Evolutionary conservation across 37 sponge, comb jelly and placozoan genomes (phyloP).

Genomic region (Oscarella lobularis): DNA sequence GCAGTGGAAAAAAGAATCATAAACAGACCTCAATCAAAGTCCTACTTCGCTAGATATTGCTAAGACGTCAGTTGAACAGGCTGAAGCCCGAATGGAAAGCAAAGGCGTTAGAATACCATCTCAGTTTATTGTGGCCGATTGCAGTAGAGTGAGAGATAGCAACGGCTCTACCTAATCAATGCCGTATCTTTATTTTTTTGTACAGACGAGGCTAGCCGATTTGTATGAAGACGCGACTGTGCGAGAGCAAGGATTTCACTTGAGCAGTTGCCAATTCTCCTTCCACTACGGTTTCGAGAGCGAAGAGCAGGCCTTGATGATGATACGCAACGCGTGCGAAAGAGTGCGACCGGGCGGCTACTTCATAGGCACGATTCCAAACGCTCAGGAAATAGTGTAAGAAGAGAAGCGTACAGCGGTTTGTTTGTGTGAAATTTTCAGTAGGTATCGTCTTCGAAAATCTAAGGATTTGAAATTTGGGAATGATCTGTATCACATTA

Average conservation of each 20-base stretch:
- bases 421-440: no score
- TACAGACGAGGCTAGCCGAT: no score
- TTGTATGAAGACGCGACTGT: no score
- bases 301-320: conserved; percentile 69
- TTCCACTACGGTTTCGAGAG: conserved; percentile 94
- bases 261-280: conserved; percentile 93
- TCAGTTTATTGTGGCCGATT: conserved; percentile 79
- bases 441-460: conserved; percentile 19
- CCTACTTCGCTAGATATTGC: conserved; percentile 61
- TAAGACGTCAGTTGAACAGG: conserved; percentile 58
- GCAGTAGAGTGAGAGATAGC: conserved; percentile 54
- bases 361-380: conserved; percentile 93
- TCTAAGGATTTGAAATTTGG: conserved; percentile 19
- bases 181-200: no score
- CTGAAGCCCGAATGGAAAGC: conserved; percentile 21
- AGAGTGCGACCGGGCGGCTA: conserved; percentile 81
- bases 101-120: conserved; percentile 14
- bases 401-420: no score
- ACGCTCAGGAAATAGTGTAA: conserved; percentile 82
- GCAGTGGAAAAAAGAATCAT: no score
- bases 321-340: conserved; percentile 87
- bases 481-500: conserved; percentile 28
- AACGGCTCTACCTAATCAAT: no score
- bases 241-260: conserved; percentile 33
- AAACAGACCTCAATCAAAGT: no score